Evolutionary conservation across 2,888 invertebrate species (phyloP), one percentile per base, ranked within the genome.

Genomic region (Hydrotaea diabolus): DNA sequence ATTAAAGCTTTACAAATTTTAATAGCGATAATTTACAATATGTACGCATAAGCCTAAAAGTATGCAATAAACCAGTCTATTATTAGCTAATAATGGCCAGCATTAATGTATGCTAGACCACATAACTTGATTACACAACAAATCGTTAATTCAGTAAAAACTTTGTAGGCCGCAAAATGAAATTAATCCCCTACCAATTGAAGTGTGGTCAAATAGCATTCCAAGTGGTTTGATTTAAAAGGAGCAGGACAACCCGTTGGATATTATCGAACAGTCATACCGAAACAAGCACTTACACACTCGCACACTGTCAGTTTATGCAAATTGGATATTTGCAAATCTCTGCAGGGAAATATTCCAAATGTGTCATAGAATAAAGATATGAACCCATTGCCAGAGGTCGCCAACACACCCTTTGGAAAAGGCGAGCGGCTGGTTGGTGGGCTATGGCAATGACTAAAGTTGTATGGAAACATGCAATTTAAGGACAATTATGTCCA

Each of bases 61-160:
- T 39, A 66, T 19, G 43, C 66, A 66, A 43, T 64, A 39, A 64
- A 23, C 9, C 46, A 7, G n/a, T n/a, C n/a, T 9, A 46, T 53
- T 53, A 53, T 19, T 8, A 13, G 53, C 0, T n/a, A 39, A 39
- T 39, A 9, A n/a, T n/a, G n/a, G n/a, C n/a, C n/a, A 11, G 39
- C 39, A 39, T 13, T 39, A 59, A 23, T 59, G 26, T 26, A 4
- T 26, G 23, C 15, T 59, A 59, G 9, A 26, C 26, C 26, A 26
- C 59, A 11, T 13, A 23, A 59, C 13, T 57, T 21, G 19, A 21
- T 26, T 26, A 49, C 3, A 59, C 15, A 26, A 26, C 26, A 26
- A 21, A 59, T 59, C 15, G 17, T 59, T 59, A 59, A 59, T 59
- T 26, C 21, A 59, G 26, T 59, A 15, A 59, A 59, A 59, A 26